These are phyloP conservation scores for Mallotus villosus DNA, from an alignment of 2,797 vertebrate species.

Conservation along the genomic window DNA sequence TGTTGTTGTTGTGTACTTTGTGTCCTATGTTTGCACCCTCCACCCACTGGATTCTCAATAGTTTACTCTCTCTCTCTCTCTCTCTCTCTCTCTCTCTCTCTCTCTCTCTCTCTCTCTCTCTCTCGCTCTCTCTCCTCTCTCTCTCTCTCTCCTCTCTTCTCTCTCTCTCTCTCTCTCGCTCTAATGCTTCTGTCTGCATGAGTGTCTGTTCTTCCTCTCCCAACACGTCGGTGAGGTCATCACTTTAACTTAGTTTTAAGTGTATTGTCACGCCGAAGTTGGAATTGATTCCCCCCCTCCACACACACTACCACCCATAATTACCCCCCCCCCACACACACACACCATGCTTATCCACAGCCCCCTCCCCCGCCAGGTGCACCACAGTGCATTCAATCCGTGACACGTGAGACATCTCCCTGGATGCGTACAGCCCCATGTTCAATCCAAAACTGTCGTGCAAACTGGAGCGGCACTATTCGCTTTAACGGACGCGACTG, in stretches of 20 bases:
- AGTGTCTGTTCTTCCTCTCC: slow-evolving; percentile 4
- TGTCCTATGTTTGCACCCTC: too few species aligned
- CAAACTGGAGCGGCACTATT: neutral
- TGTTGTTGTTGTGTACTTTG: neutral
- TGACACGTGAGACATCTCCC: neutral
- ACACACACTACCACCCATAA: neutral
- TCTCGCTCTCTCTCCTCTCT: neutral
- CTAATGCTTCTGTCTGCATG: neutral
- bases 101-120: neutral
- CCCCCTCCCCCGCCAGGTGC: neutral
- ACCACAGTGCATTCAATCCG: neutral
- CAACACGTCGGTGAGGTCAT: neutral
- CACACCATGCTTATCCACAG: neutral
- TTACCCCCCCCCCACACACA: neutral
- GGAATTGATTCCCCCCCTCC: neutral
- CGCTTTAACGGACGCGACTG: neutral
- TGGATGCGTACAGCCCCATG: neutral
- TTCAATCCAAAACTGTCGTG: neutral
- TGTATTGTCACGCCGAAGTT: neutral
- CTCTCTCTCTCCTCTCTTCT: neutral
- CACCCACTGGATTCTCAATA: too few species aligned
- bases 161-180: neutral
- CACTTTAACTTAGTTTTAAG: neutral
- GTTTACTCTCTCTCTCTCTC: neutral
- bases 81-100: neutral